A percentile compares a stretch with the other conserved stretches of the same genome.
Conservation (phyloP, 1,140 invertebrate genomes). For the Babylonia areolata region DNA sequence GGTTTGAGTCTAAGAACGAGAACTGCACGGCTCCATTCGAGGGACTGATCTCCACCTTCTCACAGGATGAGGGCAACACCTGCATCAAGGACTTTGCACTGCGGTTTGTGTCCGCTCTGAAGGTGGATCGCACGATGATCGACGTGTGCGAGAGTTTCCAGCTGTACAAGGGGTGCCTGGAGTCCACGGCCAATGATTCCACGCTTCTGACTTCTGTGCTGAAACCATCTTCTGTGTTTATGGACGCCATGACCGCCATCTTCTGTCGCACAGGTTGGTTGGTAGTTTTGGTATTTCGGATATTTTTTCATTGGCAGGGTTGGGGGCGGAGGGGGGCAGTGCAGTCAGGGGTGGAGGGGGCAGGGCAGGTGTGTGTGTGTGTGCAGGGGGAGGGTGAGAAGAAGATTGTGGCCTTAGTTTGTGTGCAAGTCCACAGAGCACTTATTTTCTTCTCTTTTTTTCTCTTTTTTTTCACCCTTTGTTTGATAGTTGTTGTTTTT, state of each 20-base stretch:
- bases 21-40: not conserved
- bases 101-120: not conserved
- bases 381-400: not conserved
- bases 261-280: slow-evolving; percentile 15
- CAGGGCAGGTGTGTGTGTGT: not conserved
- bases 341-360: too few relatives aligned
- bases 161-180: not conserved
- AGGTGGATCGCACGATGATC: not conserved
- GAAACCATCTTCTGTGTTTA: not conserved
- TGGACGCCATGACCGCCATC: not conserved
- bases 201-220: not conserved
- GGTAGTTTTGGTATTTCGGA: not conserved
- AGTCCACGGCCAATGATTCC: not conserved
- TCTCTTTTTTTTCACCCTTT: too few relatives aligned
- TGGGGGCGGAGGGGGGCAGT: not conserved
- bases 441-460: too few relatives aligned
- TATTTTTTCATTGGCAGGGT: not conserved
- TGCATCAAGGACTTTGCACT: not conserved
- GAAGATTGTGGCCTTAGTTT: too few relatives aligned
- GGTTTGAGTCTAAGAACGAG: not conserved
- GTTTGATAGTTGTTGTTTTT: too few relatives aligned
- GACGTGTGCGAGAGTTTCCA: not conserved
- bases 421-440: too few relatives aligned
- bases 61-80: not conserved
- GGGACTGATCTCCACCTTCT: not conserved